A percentile compares a stretch with the other conserved stretches of the same genome.
Conservation (phyloP, 2,888 invertebrate genomes). For the Argyresthia albistria region DNA sequence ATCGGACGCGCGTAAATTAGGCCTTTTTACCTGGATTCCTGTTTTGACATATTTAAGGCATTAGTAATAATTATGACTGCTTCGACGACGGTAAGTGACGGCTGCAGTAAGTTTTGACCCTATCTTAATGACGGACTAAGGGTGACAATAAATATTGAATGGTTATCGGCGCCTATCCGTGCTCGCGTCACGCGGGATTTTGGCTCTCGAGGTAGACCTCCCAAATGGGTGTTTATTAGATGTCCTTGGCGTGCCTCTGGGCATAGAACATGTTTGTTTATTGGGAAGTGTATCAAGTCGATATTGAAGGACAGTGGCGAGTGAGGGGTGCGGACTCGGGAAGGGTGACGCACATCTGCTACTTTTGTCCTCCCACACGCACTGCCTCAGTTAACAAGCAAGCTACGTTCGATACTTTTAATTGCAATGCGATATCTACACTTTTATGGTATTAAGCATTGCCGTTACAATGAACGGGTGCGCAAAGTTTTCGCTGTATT, state of each 20-base stretch:
- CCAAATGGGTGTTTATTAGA: conserved; percentile 32
- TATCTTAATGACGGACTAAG: conserved; percentile 70
- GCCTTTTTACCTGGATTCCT: conserved; percentile 73
- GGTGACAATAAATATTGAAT: conserved; percentile 69
- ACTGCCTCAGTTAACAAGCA: conserved; percentile 46
- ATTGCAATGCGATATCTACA: conserved; percentile 64
- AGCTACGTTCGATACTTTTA: conserved; percentile 55
- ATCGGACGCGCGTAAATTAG: conserved; percentile 71
- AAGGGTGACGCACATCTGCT: conserved; percentile 63
- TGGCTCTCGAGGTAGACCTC: conserved; percentile 58
- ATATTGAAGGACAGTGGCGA: conserved; percentile 42
- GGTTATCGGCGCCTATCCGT: conserved; percentile 61
- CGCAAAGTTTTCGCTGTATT: background rate
- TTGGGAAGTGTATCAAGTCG: conserved; percentile 15
- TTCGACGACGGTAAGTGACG: conserved; percentile 48
- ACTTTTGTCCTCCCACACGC: conserved; percentile 53
- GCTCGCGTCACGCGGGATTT: conserved; percentile 43
- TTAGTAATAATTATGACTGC: conserved; percentile 73
- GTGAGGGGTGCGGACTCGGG: conserved; percentile 35
- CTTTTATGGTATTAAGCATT: conserved; percentile 21
- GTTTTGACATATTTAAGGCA: conserved; percentile 74
- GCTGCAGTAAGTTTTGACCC: conserved; percentile 64
- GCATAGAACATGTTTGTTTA: background rate
- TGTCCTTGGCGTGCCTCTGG: no score
- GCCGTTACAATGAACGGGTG: background rate